Base-by-base conservation (phyloP, 64 coral and sea anemone species). In the Hydrozoanthus tunicans region DNA sequence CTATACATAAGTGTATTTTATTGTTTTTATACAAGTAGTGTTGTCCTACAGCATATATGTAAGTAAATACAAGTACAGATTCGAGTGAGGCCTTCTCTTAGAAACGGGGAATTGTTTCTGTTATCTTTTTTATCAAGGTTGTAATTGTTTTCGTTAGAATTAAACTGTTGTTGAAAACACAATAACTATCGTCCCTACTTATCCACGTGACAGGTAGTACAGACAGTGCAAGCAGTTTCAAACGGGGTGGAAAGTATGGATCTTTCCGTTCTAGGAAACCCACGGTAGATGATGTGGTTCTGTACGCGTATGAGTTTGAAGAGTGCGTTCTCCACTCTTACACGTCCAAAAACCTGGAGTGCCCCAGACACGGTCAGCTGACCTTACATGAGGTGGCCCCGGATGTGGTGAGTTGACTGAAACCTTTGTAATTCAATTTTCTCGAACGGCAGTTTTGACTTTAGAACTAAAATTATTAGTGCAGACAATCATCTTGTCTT, bases 291-390 rank as follows among this genome's bases (percentile, higher is more conserved):
- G 97, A 96, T 13, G 78, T 73, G 5, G 65, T 99, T 14, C 89
- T 96, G 43, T 93, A 95, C 52, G 90, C 96, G 7, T 99, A 96
- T 68, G 97, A 99, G 74, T 99, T 99, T 62, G 97, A 99, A 51
- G 97, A 99, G 43, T 99, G 97, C 13, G 94, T 99, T 9, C 82
- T 96, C 20, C 73, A 81, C 74, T 92, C 94, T 0, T 95, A 99
- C 83, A 94, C 73, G 5, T 55, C 73, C 70, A 80, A 95, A 58
- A 58, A 81, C 51, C 59, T 96, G 24, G 73, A 82, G 25, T 99
- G 97, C 26, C 79, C 79, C 15, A 58, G 78, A 43, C 94, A 99
- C 90, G 97, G 94, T 7, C 82, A 90, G 14, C 64, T 99, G 17
- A 78, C 94, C 0, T 82, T 99, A 58, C 91, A 77, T 77, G 97